Conservation (phyloP, 2,113 vertebrate species). For the Neodontobutis hainanensis region DNA sequence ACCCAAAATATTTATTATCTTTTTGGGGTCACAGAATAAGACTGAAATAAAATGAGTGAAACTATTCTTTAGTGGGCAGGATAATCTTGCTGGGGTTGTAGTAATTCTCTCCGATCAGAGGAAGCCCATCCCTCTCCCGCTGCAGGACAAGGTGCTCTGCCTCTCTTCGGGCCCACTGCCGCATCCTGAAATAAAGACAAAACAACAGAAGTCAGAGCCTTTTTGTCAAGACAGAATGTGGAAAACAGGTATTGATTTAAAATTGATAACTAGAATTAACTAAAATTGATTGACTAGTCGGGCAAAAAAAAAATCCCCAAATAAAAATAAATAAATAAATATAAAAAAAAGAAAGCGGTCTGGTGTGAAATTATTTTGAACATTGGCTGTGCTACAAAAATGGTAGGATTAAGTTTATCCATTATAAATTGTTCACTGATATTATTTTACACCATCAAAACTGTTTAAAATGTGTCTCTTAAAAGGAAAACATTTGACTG, state of each 20-base stretch:
- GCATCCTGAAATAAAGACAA: conserved; percentile 70
- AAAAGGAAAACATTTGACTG: too few relatives aligned
- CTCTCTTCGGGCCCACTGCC: conserved; percentile 84
- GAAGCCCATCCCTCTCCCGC: conserved; percentile 78
- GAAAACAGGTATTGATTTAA: not conserved
- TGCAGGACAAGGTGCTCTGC: conserved; percentile 80
- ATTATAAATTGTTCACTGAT: not conserved
- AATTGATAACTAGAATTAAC: too few relatives aligned
- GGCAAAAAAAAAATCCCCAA: too few relatives aligned
- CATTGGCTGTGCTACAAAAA: too few relatives aligned
- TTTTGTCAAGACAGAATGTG: not conserved
- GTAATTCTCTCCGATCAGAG: conserved; percentile 82
- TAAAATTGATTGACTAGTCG: too few relatives aligned
- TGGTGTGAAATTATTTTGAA: too few relatives aligned
- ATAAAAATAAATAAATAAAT: too few relatives aligned
- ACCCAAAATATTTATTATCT: conserved; percentile 69
- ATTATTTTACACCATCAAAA: not conserved
- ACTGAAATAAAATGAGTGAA: conserved; percentile 24
- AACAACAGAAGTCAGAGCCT: not conserved
- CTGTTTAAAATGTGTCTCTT: too few relatives aligned
- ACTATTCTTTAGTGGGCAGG: conserved; percentile 73
- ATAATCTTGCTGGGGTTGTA: conserved; percentile 81
- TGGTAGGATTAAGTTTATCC: too few relatives aligned
- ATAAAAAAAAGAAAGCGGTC: not conserved
- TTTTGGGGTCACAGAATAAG: conserved; percentile 38